These are phyloP conservation scores for Ischnura elegans DNA, from an alignment of 2,888 invertebrate species.

Conservation along the genomic window DNA sequence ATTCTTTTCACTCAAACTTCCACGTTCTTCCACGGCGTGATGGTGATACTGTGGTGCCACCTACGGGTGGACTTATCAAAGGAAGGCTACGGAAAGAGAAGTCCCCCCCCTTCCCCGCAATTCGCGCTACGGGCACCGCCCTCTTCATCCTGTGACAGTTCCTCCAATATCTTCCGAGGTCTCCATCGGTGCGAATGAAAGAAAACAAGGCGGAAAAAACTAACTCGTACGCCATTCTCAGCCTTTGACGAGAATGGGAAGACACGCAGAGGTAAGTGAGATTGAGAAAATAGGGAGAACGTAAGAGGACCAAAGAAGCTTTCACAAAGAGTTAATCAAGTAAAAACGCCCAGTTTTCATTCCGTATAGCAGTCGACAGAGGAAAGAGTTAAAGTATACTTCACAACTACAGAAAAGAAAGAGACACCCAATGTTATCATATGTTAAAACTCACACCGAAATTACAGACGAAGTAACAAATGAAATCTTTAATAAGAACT, in stretches of 20 bases:
- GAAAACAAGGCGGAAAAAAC: background rate
- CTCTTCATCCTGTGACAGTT: background rate
- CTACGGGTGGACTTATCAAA: background rate
- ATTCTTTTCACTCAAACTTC: background rate
- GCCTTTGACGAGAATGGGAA: background rate
- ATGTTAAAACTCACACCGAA: too few relatives aligned
- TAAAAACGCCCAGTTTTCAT: background rate
- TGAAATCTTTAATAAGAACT: too few relatives aligned
- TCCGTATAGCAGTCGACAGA: too few relatives aligned
- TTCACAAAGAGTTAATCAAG: background rate
- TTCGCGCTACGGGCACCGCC: background rate
- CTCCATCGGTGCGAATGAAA: slow-evolving; percentile 8
- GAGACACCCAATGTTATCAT: too few relatives aligned
- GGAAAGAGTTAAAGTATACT: background rate
- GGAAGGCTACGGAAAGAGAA: background rate
- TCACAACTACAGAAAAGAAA: background rate
- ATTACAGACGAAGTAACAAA: too few relatives aligned
- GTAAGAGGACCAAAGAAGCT: background rate
- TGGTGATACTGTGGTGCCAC: background rate
- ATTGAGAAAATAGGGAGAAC: background rate
- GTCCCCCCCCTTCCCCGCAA: background rate
- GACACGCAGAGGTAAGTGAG: background rate
- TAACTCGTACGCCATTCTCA: background rate
- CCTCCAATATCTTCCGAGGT: background rate
- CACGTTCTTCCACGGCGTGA: background rate